Conservation (phyloP, 1,140 invertebrate genomes). For the Drepana arcuata region DNA sequence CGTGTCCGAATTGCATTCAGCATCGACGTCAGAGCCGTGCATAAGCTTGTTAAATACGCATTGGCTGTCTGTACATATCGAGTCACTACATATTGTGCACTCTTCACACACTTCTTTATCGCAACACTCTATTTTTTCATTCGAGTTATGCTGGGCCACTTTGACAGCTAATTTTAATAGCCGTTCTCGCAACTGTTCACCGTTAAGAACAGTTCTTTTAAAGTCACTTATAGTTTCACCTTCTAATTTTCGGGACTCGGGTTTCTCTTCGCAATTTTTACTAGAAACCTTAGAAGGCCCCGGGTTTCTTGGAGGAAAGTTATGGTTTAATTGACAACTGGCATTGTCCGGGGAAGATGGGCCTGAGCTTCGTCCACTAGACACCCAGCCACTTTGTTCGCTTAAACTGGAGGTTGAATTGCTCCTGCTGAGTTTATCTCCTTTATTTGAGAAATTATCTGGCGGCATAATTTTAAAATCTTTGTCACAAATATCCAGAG, state of each 20-base stretch:
- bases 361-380: slow-evolving; percentile 76
- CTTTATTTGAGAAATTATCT: slow-evolving; percentile 63
- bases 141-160: slow-evolving; percentile 54
- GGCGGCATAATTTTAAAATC: slow-evolving; percentile 69
- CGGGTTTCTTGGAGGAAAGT: slow-evolving; percentile 29
- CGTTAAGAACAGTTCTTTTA: slow-evolving; percentile 70
- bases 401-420: slow-evolving; percentile 81
- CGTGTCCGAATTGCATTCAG: slow-evolving; percentile 61
- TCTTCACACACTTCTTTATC: slow-evolving; percentile 66
- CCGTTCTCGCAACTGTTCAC: slow-evolving; percentile 74
- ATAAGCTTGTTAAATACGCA: slow-evolving; percentile 66
- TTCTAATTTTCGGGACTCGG: slow-evolving; percentile 29
- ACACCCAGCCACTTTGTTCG: slow-evolving; percentile 85
- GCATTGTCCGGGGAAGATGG: slow-evolving; percentile 73
- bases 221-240: slow-evolving; percentile 58
- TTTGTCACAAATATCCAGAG: slow-evolving; percentile 64
- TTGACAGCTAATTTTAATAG: slow-evolving; percentile 73
- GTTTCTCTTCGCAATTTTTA: slow-evolving; percentile 32
- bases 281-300: slow-evolving; percentile 26
- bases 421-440: slow-evolving; percentile 57
- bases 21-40: slow-evolving; percentile 55
- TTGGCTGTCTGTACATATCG: slow-evolving; percentile 64
- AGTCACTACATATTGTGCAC: slow-evolving; percentile 65
- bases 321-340: slow-evolving; percentile 64
- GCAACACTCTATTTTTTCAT: slow-evolving; percentile 67